Percentiles rank a stretch among this genome's conserved stretches.
Conservation (phyloP, 2,888 invertebrate genomes). For the Phyllotreta striolata region DNA sequence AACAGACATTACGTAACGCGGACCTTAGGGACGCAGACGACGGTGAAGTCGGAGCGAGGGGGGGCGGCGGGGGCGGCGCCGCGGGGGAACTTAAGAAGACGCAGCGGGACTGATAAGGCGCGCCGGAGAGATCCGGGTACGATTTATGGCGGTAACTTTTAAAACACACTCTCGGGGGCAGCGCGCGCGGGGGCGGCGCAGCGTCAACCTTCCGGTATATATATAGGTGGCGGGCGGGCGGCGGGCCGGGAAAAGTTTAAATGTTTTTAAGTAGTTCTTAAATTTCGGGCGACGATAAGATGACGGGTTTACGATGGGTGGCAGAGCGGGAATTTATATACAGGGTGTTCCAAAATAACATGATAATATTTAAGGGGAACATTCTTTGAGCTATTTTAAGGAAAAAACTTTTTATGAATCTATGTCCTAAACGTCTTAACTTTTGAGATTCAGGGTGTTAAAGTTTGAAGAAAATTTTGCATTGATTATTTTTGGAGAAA, state of each 20-base stretch:
- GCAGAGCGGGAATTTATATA: constrained; percentile 15
- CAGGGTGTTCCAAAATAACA: too few relatives aligned
- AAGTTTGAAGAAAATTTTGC: too few relatives aligned
- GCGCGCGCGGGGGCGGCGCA: constrained; percentile 58
- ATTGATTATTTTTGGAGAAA: too few relatives aligned
- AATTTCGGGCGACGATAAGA: constrained; percentile 48
- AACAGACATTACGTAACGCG: constrained; percentile 28
- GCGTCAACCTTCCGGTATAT: constrained; percentile 60
- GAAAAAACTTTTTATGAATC: too few relatives aligned
- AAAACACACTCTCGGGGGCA: constrained; percentile 60
- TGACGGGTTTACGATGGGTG: constrained; percentile 45
- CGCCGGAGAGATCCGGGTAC: constrained; percentile 62
- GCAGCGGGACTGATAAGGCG: constrained; percentile 60
- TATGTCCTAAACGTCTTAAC: too few relatives aligned
- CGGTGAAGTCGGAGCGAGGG: constrained; percentile 34
- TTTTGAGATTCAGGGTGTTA: too few relatives aligned
- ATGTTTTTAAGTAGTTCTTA: constrained; percentile 51
- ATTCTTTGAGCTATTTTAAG: too few relatives aligned
- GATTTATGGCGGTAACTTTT: constrained; percentile 64
- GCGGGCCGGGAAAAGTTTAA: constrained; percentile 40
- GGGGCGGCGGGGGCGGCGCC: constrained; percentile 35
- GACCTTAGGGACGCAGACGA: constrained; percentile 35
- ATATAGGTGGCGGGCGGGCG: constrained; percentile 49
- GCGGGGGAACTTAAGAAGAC: constrained; percentile 55
- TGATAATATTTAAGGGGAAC: too few relatives aligned